A percentile compares a stretch with the other conserved stretches of the same genome.
Conservation (phyloP, 2,888 invertebrate species). For the Philopedon plagiatum region DNA sequence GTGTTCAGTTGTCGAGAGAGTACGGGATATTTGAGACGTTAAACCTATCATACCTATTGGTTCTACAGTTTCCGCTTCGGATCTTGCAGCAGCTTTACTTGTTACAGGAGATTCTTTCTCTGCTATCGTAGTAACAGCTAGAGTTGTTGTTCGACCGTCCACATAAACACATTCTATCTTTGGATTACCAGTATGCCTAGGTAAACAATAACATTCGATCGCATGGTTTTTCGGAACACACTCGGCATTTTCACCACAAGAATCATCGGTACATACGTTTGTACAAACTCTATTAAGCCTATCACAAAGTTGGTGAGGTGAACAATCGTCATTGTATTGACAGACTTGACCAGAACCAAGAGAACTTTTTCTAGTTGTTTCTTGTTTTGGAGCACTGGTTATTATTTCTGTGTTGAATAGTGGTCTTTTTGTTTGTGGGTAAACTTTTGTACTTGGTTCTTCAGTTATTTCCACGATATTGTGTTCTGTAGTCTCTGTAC, state of each 20-base stretch:
- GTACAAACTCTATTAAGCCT: slow-evolving; percentile 87
- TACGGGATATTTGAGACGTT: not conserved
- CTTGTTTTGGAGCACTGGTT: not conserved
- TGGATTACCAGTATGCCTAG: slow-evolving; percentile 67
- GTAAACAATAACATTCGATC: slow-evolving; percentile 81
- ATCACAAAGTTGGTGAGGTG: slow-evolving; percentile 86
- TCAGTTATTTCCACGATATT: not conserved
- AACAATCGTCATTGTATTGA: slow-evolving; percentile 93
- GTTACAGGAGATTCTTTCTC: not conserved
- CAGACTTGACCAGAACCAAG: slow-evolving; percentile 72
- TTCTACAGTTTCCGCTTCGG: not conserved
- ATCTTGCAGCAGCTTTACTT: too few species aligned
- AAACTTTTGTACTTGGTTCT: not conserved
- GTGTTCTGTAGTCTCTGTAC: not conserved
- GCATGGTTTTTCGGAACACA: slow-evolving; percentile 83
- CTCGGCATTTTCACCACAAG: slow-evolving; percentile 86
- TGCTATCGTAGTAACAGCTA: not conserved
- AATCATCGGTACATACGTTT: slow-evolving; percentile 83
- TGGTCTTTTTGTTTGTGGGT: not conserved
- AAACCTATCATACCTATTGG: not conserved
- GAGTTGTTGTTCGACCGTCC: not conserved
- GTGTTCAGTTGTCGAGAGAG: not conserved
- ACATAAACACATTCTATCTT: slow-evolving; percentile 8
- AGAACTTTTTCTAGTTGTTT: not conserved
- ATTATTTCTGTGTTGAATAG: not conserved